A percentile compares a stretch with the other conserved stretches of the same genome.
Conservation (phyloP, 2,888 invertebrate genomes). For the Orthosia cruda region DNA sequence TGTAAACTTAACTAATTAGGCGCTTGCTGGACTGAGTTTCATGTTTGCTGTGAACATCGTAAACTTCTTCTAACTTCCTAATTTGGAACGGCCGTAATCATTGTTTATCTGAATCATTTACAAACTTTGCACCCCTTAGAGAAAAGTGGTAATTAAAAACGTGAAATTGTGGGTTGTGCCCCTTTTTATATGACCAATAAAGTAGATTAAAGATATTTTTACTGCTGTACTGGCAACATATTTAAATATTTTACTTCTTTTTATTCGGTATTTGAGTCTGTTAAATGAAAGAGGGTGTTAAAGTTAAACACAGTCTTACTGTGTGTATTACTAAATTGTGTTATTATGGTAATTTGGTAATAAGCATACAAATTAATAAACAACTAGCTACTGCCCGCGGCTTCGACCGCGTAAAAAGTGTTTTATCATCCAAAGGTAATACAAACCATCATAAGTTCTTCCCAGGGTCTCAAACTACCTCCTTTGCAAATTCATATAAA, state of each 20-base stretch:
- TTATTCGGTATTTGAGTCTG: conserved; percentile 32
- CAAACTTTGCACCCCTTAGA: conserved; percentile 71
- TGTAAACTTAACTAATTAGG: conserved; percentile 89
- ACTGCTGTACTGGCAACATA: conserved; percentile 40
- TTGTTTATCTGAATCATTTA: conserved; percentile 82
- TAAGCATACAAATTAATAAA: not conserved
- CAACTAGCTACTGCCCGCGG: no score
- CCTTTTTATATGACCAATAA: conserved; percentile 55
- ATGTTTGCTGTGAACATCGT: conserved; percentile 85
- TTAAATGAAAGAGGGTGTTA: conserved; percentile 9
- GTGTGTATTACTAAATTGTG: not conserved
- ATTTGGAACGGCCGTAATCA: conserved; percentile 85
- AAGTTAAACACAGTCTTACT: conserved; percentile 14
- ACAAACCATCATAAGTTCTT: no score
- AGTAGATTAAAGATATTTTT: conserved; percentile 59
- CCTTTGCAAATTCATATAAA: no score
- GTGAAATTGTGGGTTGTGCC: conserved; percentile 59
- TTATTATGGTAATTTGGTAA: not conserved
- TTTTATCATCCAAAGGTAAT: no score
- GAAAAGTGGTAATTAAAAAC: conserved; percentile 75
- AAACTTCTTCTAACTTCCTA: conserved; percentile 84
- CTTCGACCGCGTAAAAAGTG: no score
- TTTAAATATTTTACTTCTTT: conserved; percentile 41
- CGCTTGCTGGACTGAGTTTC: conserved; percentile 83
- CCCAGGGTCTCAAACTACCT: no score